phyloP scores from a whole-genome alignment of 64 coral and sea anemone species.

The Actinia tenebrosa region DNA sequence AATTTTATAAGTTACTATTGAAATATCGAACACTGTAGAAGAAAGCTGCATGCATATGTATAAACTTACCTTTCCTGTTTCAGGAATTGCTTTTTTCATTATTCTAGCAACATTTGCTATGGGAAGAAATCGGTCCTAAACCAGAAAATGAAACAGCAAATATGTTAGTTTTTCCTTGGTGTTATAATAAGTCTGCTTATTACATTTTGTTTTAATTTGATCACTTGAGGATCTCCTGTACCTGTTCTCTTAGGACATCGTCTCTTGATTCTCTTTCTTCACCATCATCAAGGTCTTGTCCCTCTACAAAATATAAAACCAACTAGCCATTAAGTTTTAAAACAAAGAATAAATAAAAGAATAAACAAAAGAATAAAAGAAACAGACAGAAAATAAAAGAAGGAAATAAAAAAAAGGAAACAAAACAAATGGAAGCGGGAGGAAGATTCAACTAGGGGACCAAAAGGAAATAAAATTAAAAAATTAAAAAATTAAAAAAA shows the following conservation, averaged over 20 bases:
- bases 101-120: constrained; percentile 99
- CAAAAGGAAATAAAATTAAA: background rate
- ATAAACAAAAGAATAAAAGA: background rate
- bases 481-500: background rate
- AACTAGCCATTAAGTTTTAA: background rate
- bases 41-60: background rate
- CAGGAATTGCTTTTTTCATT: constrained; percentile 99
- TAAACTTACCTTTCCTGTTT: constrained; percentile 84
- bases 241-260: constrained; percentile 74
- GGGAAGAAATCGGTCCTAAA: constrained; percentile 94
- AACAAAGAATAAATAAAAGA: background rate
- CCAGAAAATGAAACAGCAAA: no score
- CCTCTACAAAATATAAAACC: background rate
- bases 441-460: no score
- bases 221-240: background rate
- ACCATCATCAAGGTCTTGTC: constrained; percentile 47
- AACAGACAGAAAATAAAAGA: background rate
- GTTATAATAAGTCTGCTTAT: no score
- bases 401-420: background rate
- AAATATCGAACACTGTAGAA: no score
- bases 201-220: no score
- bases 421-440: background rate
- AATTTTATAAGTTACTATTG: no score
- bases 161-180: background rate
- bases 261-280: constrained; percentile 55